These are phyloP conservation scores for Microchrysa polita DNA, from an alignment of 2,888 invertebrate genomes.

Conservation along the genomic window DNA sequence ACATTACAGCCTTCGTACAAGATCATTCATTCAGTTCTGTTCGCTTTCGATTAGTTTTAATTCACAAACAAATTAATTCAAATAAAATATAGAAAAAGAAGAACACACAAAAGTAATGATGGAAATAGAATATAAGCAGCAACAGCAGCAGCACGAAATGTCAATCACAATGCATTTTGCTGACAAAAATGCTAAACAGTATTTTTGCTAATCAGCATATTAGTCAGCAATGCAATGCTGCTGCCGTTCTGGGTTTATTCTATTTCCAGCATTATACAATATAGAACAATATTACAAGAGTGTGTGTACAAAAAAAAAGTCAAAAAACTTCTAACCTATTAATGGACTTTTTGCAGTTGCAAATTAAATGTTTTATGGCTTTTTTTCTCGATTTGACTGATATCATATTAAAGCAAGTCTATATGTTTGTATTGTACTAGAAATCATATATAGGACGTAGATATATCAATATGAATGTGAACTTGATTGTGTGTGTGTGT, in stretches of 20 bases:
- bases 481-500: slow-evolving; percentile 38
- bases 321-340: slow-evolving; percentile 41
- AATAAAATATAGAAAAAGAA: not conserved
- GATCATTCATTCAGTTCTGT: not conserved
- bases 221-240: too few relatives aligned
- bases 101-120: not conserved
- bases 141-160: too few relatives aligned
- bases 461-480: slow-evolving; percentile 21
- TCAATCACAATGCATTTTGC: too few relatives aligned
- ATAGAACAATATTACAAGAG: slow-evolving; percentile 30
- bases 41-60: not conserved
- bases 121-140: too few relatives aligned
- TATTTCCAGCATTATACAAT: too few relatives aligned
- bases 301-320: slow-evolving; percentile 38
- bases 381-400: too few relatives aligned
- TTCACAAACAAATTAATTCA: not conserved
- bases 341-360: slow-evolving; percentile 33
- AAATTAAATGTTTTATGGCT: slow-evolving; percentile 29
- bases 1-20: too few relatives aligned
- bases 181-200: too few relatives aligned
- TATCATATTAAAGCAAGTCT: slow-evolving; percentile 37
- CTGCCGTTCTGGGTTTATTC: too few relatives aligned
- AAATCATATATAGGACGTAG: slow-evolving; percentile 44
- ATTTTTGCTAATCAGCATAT: too few relatives aligned
- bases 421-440: not conserved